Conservation (phyloP, 2,797 vertebrate genomes). For the Aplochiton taeniatus region DNA sequence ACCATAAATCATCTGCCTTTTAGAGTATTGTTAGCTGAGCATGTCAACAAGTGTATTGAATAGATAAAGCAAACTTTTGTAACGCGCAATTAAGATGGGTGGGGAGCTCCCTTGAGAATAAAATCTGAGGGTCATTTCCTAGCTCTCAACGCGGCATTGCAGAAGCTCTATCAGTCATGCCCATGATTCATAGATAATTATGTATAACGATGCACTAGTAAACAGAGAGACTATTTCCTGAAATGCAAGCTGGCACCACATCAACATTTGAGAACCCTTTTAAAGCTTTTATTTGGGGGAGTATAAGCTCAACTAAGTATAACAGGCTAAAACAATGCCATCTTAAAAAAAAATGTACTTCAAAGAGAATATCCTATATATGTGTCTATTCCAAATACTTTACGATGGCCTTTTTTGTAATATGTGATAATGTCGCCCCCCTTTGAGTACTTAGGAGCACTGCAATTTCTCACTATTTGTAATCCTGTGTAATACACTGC, state of each 20-base stretch:
- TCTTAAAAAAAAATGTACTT: too few species aligned
- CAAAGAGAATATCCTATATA: too few species aligned
- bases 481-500: too few species aligned
- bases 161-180: conserved; percentile 50
- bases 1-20: neutral
- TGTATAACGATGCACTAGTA: conserved; percentile 60
- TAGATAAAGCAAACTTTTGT: neutral
- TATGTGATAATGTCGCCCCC: too few species aligned
- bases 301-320: too few species aligned
- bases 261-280: conserved; percentile 13
- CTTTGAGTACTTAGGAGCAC: too few species aligned
- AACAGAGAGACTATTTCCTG: conserved; percentile 61
- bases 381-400: too few species aligned
- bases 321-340: too few species aligned
- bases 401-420: too few species aligned
- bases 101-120: conserved; percentile 56
- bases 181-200: conserved; percentile 56
- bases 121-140: conserved; percentile 41
- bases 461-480: too few species aligned
- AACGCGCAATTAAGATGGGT: conserved; percentile 54
- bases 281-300: too few species aligned
- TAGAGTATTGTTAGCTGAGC: neutral
- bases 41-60: neutral
- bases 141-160: conserved; percentile 66
- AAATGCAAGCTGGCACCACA: conserved; percentile 61